Conservation (phyloP, 1,140 invertebrate genomes). For the Diorhabda carinulata region DNA sequence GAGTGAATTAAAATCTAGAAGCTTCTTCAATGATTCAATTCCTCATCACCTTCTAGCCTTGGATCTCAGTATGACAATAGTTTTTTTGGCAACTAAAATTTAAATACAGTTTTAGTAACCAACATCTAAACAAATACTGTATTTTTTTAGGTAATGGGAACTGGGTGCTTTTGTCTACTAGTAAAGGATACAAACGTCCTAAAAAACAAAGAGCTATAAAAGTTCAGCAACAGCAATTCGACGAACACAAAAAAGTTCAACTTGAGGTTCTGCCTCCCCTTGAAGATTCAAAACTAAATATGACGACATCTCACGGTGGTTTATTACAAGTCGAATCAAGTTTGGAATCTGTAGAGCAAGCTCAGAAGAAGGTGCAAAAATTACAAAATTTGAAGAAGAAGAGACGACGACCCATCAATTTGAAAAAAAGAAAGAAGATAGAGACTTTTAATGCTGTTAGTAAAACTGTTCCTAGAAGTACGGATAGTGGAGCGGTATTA, state of each 20-base stretch:
- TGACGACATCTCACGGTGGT: conserved; percentile 71
- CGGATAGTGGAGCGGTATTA: conserved; percentile 58
- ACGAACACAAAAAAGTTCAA: conserved; percentile 56
- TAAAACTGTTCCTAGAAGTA: conserved; percentile 22
- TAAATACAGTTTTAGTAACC: too few relatives aligned
- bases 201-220: conserved; percentile 50
- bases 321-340: conserved; percentile 69
- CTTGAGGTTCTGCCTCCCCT: conserved; percentile 67
- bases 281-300: conserved; percentile 59
- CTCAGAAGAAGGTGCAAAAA: conserved; percentile 35
- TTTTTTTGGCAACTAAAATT: too few relatives aligned
- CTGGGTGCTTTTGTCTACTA: conserved; percentile 72
- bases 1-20: too few relatives aligned
- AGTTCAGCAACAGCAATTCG: conserved; percentile 39
- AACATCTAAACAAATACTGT: too few relatives aligned
- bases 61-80: too few relatives aligned
- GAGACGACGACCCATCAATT: conserved; percentile 15
- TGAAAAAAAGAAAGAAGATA: conserved; percentile 6
- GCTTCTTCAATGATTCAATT: too few relatives aligned
- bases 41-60: too few relatives aligned
- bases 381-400: conserved; percentile 28
- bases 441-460: conserved; percentile 5
- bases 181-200: conserved; percentile 63
- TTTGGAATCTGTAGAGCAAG: conserved; percentile 64
- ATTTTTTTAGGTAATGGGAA: conserved; percentile 58